Evolutionary conservation across 37 sponge, comb jelly and placozoan species (phyloP).

Genomic region (Petrosia ficiformis): DNA sequence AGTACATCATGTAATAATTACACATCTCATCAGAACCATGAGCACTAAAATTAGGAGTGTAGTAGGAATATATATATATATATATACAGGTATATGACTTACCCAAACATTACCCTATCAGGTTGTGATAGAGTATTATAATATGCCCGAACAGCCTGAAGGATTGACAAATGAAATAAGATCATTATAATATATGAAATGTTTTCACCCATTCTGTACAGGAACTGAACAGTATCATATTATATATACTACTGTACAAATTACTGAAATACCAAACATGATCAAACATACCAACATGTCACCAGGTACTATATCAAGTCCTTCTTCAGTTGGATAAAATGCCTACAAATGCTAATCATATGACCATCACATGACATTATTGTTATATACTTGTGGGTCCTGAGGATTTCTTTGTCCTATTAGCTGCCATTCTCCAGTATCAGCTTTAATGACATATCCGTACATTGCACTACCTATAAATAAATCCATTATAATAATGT

Average conservation of each 20-base stretch:
- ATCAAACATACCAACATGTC: slow-evolving; percentile 45
- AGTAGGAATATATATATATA: slow-evolving; percentile 6
- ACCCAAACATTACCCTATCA: slow-evolving; percentile 53
- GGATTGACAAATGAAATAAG: neutral
- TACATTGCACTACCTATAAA: slow-evolving; percentile 46
- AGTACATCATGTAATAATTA: slow-evolving; percentile 98
- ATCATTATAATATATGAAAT: too few species aligned
- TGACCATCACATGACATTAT: neutral
- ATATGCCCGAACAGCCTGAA: slow-evolving; percentile 57
- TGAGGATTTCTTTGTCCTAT: slow-evolving; percentile 80
- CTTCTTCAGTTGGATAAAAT: slow-evolving; percentile 48
- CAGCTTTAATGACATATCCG: slow-evolving; percentile 47
- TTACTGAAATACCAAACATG: neutral
- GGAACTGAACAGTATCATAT: too few species aligned
- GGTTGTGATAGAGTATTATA: slow-evolving; percentile 28
- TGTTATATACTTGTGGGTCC: slow-evolving; percentile 70
- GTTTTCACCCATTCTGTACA: too few species aligned
- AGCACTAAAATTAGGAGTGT: slow-evolving; percentile 47
- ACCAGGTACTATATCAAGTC: slow-evolving; percentile 10
- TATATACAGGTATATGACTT: slow-evolving; percentile 6
- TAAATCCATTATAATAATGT: neutral
- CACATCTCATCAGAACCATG: slow-evolving; percentile 99
- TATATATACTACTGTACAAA: too few species aligned
- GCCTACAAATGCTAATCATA: slow-evolving; percentile 11
- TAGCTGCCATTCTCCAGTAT: slow-evolving; percentile 33